A percentile compares a stretch with the other conserved stretches of the same genome.
Conservation (phyloP, 2,113 vertebrate genomes). For the Scomber scombrus region DNA sequence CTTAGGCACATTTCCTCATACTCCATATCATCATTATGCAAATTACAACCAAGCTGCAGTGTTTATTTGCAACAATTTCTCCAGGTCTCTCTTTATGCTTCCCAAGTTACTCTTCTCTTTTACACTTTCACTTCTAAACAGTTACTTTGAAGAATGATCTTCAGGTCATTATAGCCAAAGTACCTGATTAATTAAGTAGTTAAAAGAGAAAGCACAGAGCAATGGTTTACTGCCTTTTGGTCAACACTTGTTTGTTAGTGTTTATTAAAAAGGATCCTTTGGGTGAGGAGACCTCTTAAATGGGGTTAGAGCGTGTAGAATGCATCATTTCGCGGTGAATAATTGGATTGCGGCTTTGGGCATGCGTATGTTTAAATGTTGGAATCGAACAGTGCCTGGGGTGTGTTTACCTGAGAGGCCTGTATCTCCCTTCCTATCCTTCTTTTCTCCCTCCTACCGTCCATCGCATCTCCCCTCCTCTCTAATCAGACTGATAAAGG, state of each 20-base stretch:
- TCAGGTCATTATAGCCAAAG: constrained; percentile 52
- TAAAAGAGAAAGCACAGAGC: constrained; percentile 59
- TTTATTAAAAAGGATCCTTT: constrained; percentile 77
- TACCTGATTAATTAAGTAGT: constrained; percentile 71
- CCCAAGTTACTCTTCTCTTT: constrained; percentile 28
- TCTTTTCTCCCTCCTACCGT: constrained; percentile 53
- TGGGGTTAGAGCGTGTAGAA: constrained; percentile 74
- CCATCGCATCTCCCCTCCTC: constrained; percentile 44
- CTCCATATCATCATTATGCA: constrained; percentile 13
- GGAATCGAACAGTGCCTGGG: constrained; percentile 74
- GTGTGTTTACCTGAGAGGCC: constrained; percentile 77
- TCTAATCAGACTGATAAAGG: constrained; percentile 75
- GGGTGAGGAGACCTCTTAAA: constrained; percentile 77
- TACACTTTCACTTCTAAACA: constrained; percentile 46
- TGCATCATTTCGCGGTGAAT: constrained; percentile 72
- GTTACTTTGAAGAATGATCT: constrained; percentile 66
- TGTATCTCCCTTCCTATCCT: constrained; percentile 45
- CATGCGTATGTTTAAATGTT: constrained; percentile 70
- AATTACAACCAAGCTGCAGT: constrained; percentile 10
- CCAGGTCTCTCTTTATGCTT: constrained; percentile 28
- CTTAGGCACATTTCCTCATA: constrained; percentile 1
- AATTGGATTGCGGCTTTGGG: constrained; percentile 79
- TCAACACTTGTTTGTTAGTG: constrained; percentile 68
- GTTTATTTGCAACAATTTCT: constrained; percentile 41
- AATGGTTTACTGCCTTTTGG: constrained; percentile 70